phyloP scores from a whole-genome alignment of 2,888 invertebrate species.

The Acholoe squamosa region DNA sequence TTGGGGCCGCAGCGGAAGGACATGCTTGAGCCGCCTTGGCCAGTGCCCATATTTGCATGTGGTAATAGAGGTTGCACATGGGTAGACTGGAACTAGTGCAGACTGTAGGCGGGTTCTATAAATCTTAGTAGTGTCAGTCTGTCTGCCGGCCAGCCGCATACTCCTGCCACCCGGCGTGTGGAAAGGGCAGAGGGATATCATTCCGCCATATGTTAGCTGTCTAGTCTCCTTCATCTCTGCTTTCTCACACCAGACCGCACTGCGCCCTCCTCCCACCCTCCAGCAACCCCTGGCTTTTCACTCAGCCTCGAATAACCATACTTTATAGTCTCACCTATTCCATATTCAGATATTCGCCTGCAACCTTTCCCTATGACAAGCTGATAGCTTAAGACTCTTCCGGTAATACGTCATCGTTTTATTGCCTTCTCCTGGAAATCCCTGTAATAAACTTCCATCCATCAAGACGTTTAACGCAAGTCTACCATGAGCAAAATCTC shows the following conservation, averaged over 20 bases:
- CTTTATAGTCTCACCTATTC: conserved; percentile 13
- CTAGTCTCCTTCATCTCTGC: neutral
- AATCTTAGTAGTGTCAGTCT: neutral
- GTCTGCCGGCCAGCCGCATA: neutral
- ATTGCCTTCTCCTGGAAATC: conserved; percentile 35
- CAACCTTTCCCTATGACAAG: conserved; percentile 17
- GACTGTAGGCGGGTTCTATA: neutral
- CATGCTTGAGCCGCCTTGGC: conserved; percentile 5
- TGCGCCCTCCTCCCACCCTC: neutral
- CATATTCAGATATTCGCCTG: conserved; percentile 21
- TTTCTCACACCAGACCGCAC: neutral
- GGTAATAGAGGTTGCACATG: conserved; percentile 25
- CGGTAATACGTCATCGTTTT: conserved; percentile 34
- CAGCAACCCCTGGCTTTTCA: neutral
- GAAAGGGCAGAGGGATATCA: neutral
- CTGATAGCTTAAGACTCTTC: conserved; percentile 37
- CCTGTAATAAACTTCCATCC: conserved; percentile 29
- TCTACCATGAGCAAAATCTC: neutral
- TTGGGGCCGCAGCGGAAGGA: neutral
- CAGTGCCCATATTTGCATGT: conserved; percentile 36
- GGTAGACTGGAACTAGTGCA: neutral
- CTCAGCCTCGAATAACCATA: neutral
- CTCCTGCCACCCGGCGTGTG: neutral
- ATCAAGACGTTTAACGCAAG: conserved; percentile 23
- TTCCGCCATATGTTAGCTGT: neutral